These are phyloP conservation scores for Drosophila athabasca DNA, from an alignment of 1,140 invertebrate genomes.

Conservation along the genomic window DNA sequence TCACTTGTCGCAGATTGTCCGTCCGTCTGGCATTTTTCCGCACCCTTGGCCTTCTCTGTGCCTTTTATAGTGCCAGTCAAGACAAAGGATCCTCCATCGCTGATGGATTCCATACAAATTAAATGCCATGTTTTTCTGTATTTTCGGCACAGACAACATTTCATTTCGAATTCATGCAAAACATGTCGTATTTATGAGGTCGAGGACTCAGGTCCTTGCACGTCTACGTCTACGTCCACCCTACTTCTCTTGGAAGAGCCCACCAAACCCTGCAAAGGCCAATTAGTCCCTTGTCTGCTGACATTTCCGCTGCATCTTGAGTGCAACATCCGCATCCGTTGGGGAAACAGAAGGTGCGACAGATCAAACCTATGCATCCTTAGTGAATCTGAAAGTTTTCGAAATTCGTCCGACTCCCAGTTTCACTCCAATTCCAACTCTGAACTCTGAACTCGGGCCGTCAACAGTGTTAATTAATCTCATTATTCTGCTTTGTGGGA, in stretches of 20 bases:
- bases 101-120: slow-evolving; percentile 79
- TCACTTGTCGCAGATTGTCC: slow-evolving; percentile 50
- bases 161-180: slow-evolving; percentile 76
- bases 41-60: background rate
- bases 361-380: slow-evolving; percentile 29
- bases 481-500: slow-evolving; percentile 35
- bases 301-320: slow-evolving; percentile 67
- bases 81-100: slow-evolving; percentile 59
- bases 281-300: slow-evolving; percentile 62
- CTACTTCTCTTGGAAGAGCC: background rate
- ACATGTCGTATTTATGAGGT: slow-evolving; percentile 72
- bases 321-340: slow-evolving; percentile 62
- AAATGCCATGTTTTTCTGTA: slow-evolving; percentile 57
- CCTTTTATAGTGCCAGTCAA: slow-evolving; percentile 29
- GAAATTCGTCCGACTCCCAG: background rate
- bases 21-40: slow-evolving; percentile 6
- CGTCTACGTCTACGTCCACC: too few species aligned
- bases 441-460: slow-evolving; percentile 3
- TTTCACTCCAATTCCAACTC: too few species aligned
- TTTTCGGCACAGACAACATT: slow-evolving; percentile 66
- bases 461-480: slow-evolving; percentile 62
- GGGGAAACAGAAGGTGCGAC: slow-evolving; percentile 14
- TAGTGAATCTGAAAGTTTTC: background rate
- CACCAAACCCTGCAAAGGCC: slow-evolving; percentile 20
- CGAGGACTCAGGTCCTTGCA: background rate